These are phyloP conservation scores for Lepus europaeus DNA, from an alignment of 2,113 vertebrate genomes.

Conservation along the genomic window DNA sequence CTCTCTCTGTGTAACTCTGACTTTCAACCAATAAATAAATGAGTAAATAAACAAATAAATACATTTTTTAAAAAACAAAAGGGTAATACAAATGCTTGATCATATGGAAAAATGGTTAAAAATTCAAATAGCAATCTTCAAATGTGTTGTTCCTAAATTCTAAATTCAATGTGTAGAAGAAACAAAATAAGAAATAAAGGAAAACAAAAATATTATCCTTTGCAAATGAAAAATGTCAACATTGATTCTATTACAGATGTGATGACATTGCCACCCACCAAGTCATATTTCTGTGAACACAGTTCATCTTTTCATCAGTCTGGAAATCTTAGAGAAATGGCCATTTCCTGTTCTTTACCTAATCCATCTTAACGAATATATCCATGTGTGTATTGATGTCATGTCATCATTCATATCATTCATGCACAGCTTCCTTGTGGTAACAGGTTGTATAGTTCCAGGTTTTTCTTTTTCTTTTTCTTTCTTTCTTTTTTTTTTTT, in stretches of 20 bases:
- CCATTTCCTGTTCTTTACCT: background rate
- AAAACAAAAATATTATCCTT: background rate
- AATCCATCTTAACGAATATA: background rate
- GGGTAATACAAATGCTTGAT: background rate
- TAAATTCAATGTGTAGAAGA: background rate
- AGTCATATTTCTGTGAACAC: background rate
- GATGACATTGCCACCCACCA: background rate
- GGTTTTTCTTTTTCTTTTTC: background rate
- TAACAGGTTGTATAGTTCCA: background rate
- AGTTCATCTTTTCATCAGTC: background rate
- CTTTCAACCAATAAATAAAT: no score
- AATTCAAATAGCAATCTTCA: constrained; percentile 33
- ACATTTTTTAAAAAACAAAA: background rate
- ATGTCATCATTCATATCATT: background rate
- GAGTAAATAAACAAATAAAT: no score
- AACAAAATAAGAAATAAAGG: constrained; percentile 27
- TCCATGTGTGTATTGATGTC: background rate
- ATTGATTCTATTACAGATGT: background rate
- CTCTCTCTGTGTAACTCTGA: no score
- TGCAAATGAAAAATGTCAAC: background rate
- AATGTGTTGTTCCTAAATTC: background rate
- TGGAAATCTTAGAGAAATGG: background rate
- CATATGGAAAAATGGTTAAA: constrained; percentile 55
- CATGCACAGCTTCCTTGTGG: background rate
- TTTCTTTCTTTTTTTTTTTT: no score